Evolutionary conservation across 2,888 invertebrate genomes (phyloP).

Genomic region (Drosophila phalerata): DNA sequence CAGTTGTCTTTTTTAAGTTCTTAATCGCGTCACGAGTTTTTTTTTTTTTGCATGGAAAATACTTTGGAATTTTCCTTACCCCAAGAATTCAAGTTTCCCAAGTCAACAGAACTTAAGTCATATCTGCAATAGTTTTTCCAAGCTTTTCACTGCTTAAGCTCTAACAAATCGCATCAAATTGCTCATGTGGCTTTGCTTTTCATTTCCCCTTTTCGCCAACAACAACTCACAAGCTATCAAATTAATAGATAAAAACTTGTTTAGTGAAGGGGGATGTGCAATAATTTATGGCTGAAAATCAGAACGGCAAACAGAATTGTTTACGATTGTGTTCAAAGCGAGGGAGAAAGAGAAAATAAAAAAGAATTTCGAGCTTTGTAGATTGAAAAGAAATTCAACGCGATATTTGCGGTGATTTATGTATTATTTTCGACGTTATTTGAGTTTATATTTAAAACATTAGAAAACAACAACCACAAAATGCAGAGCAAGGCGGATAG

Average conservation of each 20-base stretch:
- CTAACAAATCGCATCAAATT: constrained; percentile 62
- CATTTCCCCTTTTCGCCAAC: constrained; percentile 13
- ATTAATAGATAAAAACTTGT: constrained; percentile 73
- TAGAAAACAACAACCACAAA: constrained; percentile 54
- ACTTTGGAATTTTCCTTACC: constrained; percentile 3
- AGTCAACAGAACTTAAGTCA: constrained; percentile 14
- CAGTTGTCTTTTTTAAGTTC: constrained; percentile 4
- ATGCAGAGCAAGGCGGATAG: constrained; percentile 42
- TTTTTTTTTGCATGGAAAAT: constrained; percentile 30
- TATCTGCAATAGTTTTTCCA: constrained; percentile 36
- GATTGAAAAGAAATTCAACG: constrained; percentile 76
- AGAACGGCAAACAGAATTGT: constrained; percentile 57
- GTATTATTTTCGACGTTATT: constrained; percentile 75
- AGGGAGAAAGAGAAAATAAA: constrained; percentile 11
- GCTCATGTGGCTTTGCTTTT: constrained; percentile 51
- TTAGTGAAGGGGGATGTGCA: constrained; percentile 12
- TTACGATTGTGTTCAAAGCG: constrained; percentile 39
- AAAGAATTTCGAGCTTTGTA: constrained; percentile 37
- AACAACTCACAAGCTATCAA: constrained; percentile 56
- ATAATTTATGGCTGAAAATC: constrained; percentile 63
- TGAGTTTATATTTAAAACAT: constrained; percentile 80
- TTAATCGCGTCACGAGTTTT: constrained; percentile 12
- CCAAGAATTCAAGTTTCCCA: constrained; percentile 3
- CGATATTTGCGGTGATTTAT: constrained; percentile 76
- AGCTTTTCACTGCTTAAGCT: constrained; percentile 42